These are phyloP conservation scores for Drosophila neoperkinsi DNA, from an alignment of 2,888 invertebrate species.

Conservation along the genomic window DNA sequence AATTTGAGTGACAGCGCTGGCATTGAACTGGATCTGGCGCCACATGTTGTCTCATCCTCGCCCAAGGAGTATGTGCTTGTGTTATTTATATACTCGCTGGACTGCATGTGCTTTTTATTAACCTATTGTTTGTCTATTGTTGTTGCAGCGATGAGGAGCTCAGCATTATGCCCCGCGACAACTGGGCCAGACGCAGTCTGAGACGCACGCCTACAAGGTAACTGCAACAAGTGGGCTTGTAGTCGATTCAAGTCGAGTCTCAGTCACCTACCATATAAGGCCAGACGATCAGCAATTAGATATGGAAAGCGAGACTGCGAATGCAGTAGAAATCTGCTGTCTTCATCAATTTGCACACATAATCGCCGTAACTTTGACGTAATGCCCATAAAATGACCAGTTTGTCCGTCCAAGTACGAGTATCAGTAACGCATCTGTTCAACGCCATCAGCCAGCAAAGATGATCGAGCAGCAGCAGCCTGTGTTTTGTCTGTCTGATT, in stretches of 20 bases:
- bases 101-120: constrained; percentile 32
- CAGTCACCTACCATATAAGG: constrained; percentile 38
- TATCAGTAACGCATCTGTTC: constrained; percentile 40
- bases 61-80: constrained; percentile 77
- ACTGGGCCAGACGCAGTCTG: constrained; percentile 94
- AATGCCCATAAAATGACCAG: constrained; percentile 56
- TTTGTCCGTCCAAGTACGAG: constrained; percentile 23
- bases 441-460: constrained; percentile 17
- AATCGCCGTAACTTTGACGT: constrained; percentile 54
- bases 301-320: constrained; percentile 44
- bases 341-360: constrained; percentile 40
- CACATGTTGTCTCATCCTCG: constrained; percentile 82
- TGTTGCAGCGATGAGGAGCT: constrained; percentile 86
- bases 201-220: constrained; percentile 93
- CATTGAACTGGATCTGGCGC: constrained; percentile 85
- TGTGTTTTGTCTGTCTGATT: constrained; percentile 23
- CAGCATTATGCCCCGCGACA: constrained; percentile 90
- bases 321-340: constrained; percentile 35
- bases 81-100: constrained; percentile 25
- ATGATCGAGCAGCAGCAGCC: constrained; percentile 6
- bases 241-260: constrained; percentile 17
- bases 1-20: constrained; percentile 77
- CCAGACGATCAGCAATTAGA: constrained; percentile 41
- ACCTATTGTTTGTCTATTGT: constrained; percentile 47
- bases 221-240: constrained; percentile 15